Conservation (phyloP, 2,888 invertebrate genomes). For the Sycophila texana region DNA sequence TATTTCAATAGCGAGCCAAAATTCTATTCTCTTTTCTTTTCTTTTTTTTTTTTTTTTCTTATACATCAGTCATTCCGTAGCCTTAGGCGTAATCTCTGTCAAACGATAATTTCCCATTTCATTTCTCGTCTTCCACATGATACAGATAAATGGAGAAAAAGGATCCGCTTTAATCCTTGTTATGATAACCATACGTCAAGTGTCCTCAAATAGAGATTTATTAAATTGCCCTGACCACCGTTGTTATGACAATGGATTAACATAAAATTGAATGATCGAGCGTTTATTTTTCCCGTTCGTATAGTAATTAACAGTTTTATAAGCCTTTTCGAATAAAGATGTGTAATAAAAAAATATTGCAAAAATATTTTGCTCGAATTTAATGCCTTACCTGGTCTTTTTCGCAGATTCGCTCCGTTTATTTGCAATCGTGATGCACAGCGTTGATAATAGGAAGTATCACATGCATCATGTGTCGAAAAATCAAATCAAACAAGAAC, state of each 20-base stretch:
- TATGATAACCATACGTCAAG: constrained; percentile 17
- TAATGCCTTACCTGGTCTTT: constrained; percentile 1
- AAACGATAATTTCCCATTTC: constrained; percentile 25
- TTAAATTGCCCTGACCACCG: neutral
- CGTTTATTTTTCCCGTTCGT: neutral
- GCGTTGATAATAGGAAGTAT: neutral
- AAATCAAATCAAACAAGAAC: constrained; percentile 7
- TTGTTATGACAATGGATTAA: constrained; percentile 23
- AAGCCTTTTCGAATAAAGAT: constrained; percentile 1
- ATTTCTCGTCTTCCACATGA: constrained; percentile 28
- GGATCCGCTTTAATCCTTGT: constrained; percentile 1
- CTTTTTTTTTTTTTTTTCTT: neutral
- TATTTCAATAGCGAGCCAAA: neutral
- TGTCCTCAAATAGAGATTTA: constrained; percentile 37
- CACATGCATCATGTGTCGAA: neutral
- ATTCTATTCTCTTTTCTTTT: neutral
- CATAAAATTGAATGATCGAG: constrained; percentile 19
- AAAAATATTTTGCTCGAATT: neutral
- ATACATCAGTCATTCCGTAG: neutral
- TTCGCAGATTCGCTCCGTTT: too few species aligned
- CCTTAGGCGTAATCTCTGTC: neutral
- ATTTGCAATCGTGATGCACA: neutral
- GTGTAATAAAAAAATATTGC: neutral
- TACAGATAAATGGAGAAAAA: constrained; percentile 25
- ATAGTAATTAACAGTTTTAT: constrained; percentile 20